phyloP scores from a whole-genome alignment of 2,113 vertebrate genomes.

The Tonatia bakeri region DNA sequence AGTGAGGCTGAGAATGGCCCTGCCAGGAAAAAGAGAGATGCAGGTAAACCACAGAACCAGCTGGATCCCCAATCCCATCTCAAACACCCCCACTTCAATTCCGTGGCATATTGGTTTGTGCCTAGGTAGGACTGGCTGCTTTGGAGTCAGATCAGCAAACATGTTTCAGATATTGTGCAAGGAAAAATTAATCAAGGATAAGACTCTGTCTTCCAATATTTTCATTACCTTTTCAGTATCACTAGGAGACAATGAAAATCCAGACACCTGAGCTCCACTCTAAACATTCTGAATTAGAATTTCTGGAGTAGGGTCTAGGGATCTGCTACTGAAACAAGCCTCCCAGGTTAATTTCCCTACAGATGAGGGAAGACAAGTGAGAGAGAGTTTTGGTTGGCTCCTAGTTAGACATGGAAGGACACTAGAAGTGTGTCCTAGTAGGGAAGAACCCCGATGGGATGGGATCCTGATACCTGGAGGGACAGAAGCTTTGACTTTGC shows the following conservation, averaged over 20 bases:
- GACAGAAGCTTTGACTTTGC: not conserved
- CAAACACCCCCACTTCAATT: not conserved
- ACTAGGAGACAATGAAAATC: not conserved
- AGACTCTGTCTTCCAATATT: not conserved
- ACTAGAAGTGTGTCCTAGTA: not conserved
- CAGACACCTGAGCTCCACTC: not conserved
- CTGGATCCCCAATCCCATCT: not conserved
- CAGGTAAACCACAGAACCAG: not conserved
- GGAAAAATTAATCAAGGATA: not conserved
- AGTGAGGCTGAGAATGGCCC: constrained; percentile 16
- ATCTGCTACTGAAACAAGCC: not conserved
- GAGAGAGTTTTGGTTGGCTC: not conserved
- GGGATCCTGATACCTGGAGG: not conserved
- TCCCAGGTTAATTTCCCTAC: not conserved
- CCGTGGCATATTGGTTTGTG: not conserved
- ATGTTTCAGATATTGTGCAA: not conserved
- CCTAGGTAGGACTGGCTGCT: not conserved
- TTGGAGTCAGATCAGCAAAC: not conserved
- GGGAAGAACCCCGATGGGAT: not conserved
- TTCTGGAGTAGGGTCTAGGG: not conserved
- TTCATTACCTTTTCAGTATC: not conserved
- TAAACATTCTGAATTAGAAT: not conserved
- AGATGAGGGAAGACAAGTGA: not conserved
- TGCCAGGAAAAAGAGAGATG: not conserved
- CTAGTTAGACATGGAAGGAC: not conserved